Evolutionary conservation across 2,113 vertebrate genomes (phyloP).

Genomic region (Dipodomys spectabilis): DNA sequence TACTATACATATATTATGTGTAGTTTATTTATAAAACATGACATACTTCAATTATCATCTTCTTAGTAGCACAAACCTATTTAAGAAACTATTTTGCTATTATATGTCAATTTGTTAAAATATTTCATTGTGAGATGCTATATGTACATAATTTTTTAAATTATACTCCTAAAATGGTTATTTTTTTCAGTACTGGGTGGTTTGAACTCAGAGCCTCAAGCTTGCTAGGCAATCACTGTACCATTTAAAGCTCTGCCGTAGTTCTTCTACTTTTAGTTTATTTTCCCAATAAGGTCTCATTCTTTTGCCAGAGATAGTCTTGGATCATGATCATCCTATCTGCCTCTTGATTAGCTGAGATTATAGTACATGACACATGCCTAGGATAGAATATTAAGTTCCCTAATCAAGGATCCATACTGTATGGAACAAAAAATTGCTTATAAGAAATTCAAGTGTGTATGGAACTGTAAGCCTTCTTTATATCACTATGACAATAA

Average conservation of each 20-base stretch:
- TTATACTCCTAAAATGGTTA: background rate
- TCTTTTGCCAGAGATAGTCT: too few relatives aligned
- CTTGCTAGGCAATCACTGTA: too few relatives aligned
- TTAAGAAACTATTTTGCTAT: background rate
- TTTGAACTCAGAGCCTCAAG: too few relatives aligned
- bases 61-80: background rate
- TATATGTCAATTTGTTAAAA: conserved; percentile 8
- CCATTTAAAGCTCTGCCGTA: too few relatives aligned
- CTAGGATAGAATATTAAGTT: conserved; percentile 19
- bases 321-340: too few relatives aligned
- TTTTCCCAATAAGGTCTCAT: too few relatives aligned
- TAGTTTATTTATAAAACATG: background rate
- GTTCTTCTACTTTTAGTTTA: too few relatives aligned
- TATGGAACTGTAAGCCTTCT: too few relatives aligned
- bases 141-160: background rate
- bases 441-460: conserved; percentile 24
- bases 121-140: conserved; percentile 2
- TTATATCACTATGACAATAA: too few relatives aligned
- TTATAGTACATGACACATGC: too few relatives aligned
- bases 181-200: too few relatives aligned
- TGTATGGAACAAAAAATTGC: background rate
- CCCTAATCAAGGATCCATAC: conserved; percentile 2
- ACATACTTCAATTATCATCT: background rate
- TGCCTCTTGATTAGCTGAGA: too few relatives aligned
- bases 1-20: background rate